A percentile compares a stretch with the other conserved stretches of the same genome.
phyloP scores from a whole-genome alignment of 53 echinoderm and acorn worm species.

The Glandiceps talaboti region DNA sequence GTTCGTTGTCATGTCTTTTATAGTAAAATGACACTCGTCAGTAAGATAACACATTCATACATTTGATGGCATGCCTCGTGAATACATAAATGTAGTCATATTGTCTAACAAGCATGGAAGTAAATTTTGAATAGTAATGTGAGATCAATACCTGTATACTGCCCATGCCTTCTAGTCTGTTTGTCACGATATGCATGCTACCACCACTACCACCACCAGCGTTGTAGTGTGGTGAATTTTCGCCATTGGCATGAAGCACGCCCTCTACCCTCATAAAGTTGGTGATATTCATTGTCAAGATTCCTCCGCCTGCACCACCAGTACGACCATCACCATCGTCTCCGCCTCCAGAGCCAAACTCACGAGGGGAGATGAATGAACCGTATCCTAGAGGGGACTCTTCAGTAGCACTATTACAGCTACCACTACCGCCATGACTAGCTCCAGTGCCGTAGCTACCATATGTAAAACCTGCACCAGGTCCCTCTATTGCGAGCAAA shows the following conservation, averaged over 20 bases:
- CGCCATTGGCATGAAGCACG: conserved; percentile 41
- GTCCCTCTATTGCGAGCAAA: too few relatives aligned
- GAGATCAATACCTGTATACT: conserved; percentile 48
- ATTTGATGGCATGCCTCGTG: too few relatives aligned
- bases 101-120: too few relatives aligned
- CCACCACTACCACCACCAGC: conserved; percentile 79
- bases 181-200: conserved; percentile 37
- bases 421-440: conserved; percentile 73
- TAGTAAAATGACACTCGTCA: too few relatives aligned
- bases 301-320: conserved; percentile 54
- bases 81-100: too few relatives aligned
- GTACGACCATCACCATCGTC: neutral
- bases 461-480: conserved; percentile 31
- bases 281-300: conserved; percentile 38
- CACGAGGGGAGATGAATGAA: conserved; percentile 52
- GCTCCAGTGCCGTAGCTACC: conserved; percentile 42
- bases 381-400: conserved; percentile 55
- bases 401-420: conserved; percentile 25
- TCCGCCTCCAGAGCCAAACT: conserved; percentile 64
- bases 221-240: neutral
- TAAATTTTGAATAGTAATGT: too few relatives aligned
- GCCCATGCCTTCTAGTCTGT: conserved; percentile 47
- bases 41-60: too few relatives aligned
- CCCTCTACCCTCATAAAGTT: conserved; percentile 52
- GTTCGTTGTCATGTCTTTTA: too few relatives aligned